Conservation (phyloP, 2,888 invertebrate species). For the Holacanthella duospinosa region DNA sequence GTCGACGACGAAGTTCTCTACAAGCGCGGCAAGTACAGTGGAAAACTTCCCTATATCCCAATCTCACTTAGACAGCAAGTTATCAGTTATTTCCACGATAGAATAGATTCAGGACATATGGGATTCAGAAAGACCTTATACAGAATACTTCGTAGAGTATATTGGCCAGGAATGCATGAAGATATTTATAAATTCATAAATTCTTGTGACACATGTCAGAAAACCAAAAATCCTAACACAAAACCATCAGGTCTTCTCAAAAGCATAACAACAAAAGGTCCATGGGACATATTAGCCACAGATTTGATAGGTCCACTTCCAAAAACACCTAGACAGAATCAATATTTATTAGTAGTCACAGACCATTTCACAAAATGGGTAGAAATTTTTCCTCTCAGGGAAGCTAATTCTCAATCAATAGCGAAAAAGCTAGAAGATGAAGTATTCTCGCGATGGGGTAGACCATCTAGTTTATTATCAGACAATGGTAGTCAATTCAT, state of each 20-base stretch:
- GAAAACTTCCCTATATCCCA: conserved; percentile 14
- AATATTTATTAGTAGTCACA: conserved; percentile 19
- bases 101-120: conserved; percentile 17
- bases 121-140: conserved; percentile 17
- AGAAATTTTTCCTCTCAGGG: conserved; percentile 24
- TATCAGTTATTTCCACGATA: conserved; percentile 15
- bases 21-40: not conserved
- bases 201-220: conserved; percentile 19
- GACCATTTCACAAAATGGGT: conserved; percentile 27
- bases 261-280: not conserved
- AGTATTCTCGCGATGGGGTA: conserved; percentile 26
- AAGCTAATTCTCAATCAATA: conserved; percentile 16
- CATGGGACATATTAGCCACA: conserved; percentile 13
- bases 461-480: conserved; percentile 15
- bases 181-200: conserved; percentile 14
- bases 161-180: conserved; percentile 14
- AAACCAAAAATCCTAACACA: conserved; percentile 7
- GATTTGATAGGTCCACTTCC: conserved; percentile 20
- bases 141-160: conserved; percentile 15
- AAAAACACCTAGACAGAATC: conserved; percentile 5
- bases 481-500: conserved; percentile 27
- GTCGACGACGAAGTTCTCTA: conserved; percentile 5
- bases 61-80: conserved; percentile 9
- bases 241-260: conserved; percentile 13
- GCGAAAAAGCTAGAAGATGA: conserved; percentile 15